Conservation (phyloP, 2,113 vertebrate species). For the Columba janthina region DNA sequence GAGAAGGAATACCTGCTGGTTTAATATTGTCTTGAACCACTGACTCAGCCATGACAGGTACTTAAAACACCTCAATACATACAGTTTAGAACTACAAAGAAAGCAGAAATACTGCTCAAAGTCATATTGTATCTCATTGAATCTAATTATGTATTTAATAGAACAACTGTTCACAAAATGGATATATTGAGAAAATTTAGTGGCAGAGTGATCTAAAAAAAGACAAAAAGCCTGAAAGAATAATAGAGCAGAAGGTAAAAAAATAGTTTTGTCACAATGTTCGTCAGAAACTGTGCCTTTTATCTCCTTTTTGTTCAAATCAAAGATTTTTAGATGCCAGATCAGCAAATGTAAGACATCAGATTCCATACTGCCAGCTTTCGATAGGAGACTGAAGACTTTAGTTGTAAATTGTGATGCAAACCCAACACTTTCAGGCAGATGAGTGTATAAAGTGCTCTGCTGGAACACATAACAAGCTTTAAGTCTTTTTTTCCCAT, state of each 20-base stretch:
- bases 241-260: not conserved
- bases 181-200: not conserved
- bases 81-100: not conserved
- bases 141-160: not conserved
- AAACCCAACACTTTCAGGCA: not conserved
- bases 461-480: not conserved
- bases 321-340: not conserved
- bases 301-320: not conserved
- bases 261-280: not conserved
- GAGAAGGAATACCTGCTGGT: not conserved
- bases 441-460: not conserved
- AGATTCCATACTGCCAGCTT: not conserved
- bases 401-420: not conserved
- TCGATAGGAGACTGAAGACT: not conserved
- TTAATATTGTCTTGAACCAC: not conserved
- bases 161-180: not conserved
- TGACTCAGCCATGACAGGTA: accelerated
- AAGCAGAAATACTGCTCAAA: not conserved
- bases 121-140: not conserved
- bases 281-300: not conserved
- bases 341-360: not conserved
- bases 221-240: not conserved
- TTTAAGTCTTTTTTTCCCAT: not conserved
- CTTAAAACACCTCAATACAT: not conserved
- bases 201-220: not conserved